A percentile compares a stretch with the other conserved stretches of the same genome.
Evolutionary conservation across 2,797 vertebrate species (phyloP).

Genomic region (Muraenolepis orangiensis): DNA sequence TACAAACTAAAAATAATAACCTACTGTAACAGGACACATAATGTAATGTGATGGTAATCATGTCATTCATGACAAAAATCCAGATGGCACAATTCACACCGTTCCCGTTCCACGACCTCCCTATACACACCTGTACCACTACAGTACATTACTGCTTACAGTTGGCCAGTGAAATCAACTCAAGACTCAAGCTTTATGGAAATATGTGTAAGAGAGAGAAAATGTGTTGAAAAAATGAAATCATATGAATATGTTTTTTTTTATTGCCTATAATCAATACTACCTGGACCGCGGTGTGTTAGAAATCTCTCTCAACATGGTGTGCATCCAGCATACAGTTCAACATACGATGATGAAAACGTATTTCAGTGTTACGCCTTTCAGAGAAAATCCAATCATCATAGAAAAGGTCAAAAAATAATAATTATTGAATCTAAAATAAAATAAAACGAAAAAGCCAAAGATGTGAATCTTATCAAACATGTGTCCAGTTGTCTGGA

Average conservation of each 20-base stretch:
- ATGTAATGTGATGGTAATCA: no score
- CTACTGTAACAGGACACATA: no score
- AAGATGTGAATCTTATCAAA: slow-evolving; percentile 10
- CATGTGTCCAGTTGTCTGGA: slow-evolving; percentile 17
- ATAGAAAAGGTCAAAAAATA: slow-evolving; percentile 12
- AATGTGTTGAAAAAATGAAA: neutral
- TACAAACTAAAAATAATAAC: slow-evolving; percentile 39
- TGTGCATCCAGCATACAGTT: neutral
- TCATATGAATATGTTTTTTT: neutral
- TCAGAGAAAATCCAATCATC: slow-evolving; percentile 12
- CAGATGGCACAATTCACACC: no score
- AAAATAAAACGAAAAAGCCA: slow-evolving; percentile 32
- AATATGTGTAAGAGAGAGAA: no score
- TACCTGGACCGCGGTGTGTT: neutral
- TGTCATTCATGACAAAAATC: no score
- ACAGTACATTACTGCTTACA: no score
- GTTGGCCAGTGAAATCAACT: no score
- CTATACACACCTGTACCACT: no score
- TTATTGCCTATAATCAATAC: neutral
- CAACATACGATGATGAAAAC: no score
- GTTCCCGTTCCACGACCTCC: no score
- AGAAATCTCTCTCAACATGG: neutral
- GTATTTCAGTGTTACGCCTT: neutral
- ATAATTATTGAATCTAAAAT: slow-evolving; percentile 47
- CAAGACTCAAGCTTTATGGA: no score